Percentiles rank a stretch among this genome's conserved stretches.
phyloP scores from a whole-genome alignment of 2,888 invertebrate genomes.

The Alentia gelatinosa region DNA sequence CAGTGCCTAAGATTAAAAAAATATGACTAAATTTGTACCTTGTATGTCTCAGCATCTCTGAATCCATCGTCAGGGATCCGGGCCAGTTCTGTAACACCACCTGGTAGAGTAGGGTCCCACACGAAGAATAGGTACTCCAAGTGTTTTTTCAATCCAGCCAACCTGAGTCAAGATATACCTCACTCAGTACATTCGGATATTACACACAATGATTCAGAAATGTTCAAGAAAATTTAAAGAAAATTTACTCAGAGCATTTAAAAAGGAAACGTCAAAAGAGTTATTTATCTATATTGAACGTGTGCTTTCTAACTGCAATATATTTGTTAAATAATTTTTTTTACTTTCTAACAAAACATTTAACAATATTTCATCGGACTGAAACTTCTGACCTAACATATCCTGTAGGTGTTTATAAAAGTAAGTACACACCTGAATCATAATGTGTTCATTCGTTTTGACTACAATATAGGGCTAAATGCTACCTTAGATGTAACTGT shows the following conservation, averaged over 20 bases:
- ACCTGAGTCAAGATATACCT: not conserved
- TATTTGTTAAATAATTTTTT: not conserved
- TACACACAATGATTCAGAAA: not conserved
- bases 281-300: not conserved
- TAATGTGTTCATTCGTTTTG: too few relatives aligned
- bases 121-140: slow-evolving; percentile 80
- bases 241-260: not conserved
- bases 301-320: not conserved
- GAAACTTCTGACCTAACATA: too few relatives aligned
- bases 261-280: not conserved
- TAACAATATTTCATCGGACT: too few relatives aligned
- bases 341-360: too few relatives aligned
- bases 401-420: too few relatives aligned
- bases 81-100: slow-evolving; percentile 73
- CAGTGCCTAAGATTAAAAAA: too few relatives aligned
- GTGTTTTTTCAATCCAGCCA: slow-evolving; percentile 73
- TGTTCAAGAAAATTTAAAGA: not conserved
- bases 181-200: too few relatives aligned
- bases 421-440: too few relatives aligned
- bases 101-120: slow-evolving; percentile 77
- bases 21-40: too few relatives aligned
- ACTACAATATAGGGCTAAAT: too few relatives aligned
- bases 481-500: too few relatives aligned
- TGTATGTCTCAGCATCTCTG: slow-evolving; percentile 74
- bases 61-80: slow-evolving; percentile 79